Percentiles rank a stretch among this genome's conserved stretches.
phyloP scores from a whole-genome alignment of 2,113 vertebrate species.

The Datnioides undecimradiatus region DNA sequence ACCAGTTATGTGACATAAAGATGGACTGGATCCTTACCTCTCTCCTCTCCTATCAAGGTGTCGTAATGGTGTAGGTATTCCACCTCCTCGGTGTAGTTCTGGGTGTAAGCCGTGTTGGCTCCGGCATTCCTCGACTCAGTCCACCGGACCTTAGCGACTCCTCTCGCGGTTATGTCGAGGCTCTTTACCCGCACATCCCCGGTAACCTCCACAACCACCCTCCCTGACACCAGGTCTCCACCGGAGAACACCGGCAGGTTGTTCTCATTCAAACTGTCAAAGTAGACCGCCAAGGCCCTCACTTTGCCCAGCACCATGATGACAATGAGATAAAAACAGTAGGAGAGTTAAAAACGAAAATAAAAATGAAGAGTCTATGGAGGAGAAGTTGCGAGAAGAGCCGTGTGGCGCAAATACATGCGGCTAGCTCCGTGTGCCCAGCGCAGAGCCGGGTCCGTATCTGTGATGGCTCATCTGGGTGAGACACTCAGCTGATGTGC shows the following conservation, averaged over 20 bases:
- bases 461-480: constrained; percentile 66
- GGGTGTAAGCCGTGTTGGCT: constrained; percentile 97
- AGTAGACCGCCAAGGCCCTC: constrained; percentile 92
- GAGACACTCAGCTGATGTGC: constrained; percentile 43
- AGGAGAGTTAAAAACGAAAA: not conserved
- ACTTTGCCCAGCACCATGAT: constrained; percentile 94
- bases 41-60: constrained; percentile 93
- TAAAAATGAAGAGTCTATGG: constrained; percentile 1
- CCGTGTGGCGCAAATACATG: constrained; percentile 23
- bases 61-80: constrained; percentile 96
- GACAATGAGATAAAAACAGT: not conserved
- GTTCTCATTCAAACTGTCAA: constrained; percentile 96
- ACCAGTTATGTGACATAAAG: no score
- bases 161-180: constrained; percentile 91
- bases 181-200: constrained; percentile 94
- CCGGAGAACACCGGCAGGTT: constrained; percentile 96
- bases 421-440: constrained; percentile 57
- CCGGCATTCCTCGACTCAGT: constrained; percentile 97
- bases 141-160: constrained; percentile 98
- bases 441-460: constrained; percentile 69
- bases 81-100: constrained; percentile 99
- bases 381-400: constrained; percentile 23
- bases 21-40: constrained; percentile 86
- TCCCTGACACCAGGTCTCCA: constrained; percentile 95
- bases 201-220: constrained; percentile 93